Base-by-base conservation (phyloP, 2,113 vertebrate genomes). In the Herpailurus yagouaroundi region DNA sequence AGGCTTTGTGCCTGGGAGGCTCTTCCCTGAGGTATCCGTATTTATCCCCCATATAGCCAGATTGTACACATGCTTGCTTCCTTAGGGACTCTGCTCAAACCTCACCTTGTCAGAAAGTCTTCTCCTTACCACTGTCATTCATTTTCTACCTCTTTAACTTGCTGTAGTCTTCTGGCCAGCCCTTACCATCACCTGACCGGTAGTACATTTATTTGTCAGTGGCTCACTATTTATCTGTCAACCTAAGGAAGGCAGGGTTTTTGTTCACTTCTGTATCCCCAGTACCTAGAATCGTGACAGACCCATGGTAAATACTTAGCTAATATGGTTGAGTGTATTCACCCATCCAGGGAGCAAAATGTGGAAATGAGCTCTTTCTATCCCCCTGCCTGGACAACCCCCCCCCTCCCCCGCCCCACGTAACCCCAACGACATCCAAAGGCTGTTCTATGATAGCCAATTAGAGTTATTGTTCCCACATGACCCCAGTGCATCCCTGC, bases 131-230 rank as follows among this genome's bases (percentile, higher is more conserved):
- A 4, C 3, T 63, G 16, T 81, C 66, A 52, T 12, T 12, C 18
- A 68, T 69, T 73, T 69, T 33, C 33, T 69, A 4, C 21, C 45
- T 31, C 19, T 66, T 45, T 60, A 7, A 21, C n/a, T 29, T 55
- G 10, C 31, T 14, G n/a, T 48, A 23, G 23, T n/a, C 18, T 69
- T 94, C 79, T 19, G 64, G 38, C 66, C 31, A 38, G 36, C 14
- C 45, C 45, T 36, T 50, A 2, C 3, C 4, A 5, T 55, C 7
- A 25, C 31, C 41, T 19, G 5, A 60, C 45, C 12, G 0, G 4
- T 14, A 64, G 52, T 31, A 29, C n/a, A 57, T 38, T 31, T 55
- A 38, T 27, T 36, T 69, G n/a, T 31, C 21, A 25, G 13, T 8
- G 69, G 57, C 25, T 52, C 11, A 14, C 5, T 18, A 27, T 73